These are phyloP conservation scores for Indicator indicator DNA, from an alignment of 2,113 vertebrate genomes.

Conservation along the genomic window DNA sequence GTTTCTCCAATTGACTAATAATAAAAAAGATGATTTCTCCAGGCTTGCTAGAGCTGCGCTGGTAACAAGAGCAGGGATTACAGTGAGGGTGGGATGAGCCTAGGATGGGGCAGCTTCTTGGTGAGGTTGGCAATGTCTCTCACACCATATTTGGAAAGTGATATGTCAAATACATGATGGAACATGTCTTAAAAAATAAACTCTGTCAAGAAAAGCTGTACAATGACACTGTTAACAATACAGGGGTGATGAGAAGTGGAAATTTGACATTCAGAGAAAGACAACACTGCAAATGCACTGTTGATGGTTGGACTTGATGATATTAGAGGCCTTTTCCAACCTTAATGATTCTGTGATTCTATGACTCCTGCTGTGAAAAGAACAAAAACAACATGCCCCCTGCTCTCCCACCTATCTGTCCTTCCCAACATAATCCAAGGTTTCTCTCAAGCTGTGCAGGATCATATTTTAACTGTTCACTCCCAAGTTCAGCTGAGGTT, in stretches of 20 bases:
- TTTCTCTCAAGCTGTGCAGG: neutral
- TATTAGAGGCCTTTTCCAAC: no score
- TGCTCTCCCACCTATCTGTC: neutral
- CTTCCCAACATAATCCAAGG: neutral
- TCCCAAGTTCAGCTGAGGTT: constrained; percentile 52
- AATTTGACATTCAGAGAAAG: neutral
- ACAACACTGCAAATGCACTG: neutral
- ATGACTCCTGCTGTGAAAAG: neutral
- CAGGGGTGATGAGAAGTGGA: neutral
- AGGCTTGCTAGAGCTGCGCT: neutral
- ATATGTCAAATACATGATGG: neutral
- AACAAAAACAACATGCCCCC: neutral
- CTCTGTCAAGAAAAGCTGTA: neutral
- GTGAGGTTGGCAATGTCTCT: neutral
- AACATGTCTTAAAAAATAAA: neutral
- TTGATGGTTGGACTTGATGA: no score
- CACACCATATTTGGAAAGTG: accelerated
- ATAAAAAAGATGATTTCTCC: neutral
- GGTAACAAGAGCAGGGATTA: neutral
- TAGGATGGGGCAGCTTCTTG: neutral
- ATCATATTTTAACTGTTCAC: neutral
- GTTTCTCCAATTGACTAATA: neutral
- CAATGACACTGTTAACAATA: neutral
- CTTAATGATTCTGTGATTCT: no score
- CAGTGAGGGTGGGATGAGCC: neutral